phyloP scores from a whole-genome alignment of 2,888 invertebrate species.

The Orthonychiurus folsomi region DNA sequence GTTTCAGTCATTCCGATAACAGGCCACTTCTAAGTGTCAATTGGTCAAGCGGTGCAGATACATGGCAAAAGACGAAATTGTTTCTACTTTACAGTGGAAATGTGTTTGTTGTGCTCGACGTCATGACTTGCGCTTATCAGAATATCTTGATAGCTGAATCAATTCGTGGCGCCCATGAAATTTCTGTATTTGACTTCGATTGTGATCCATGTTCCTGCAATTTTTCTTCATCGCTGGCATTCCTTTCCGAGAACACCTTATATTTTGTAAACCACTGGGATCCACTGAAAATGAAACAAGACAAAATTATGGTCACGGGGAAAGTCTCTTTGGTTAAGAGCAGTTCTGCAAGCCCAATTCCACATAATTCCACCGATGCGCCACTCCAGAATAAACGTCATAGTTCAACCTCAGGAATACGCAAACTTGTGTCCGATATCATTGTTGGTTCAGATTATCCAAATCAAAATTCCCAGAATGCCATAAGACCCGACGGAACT shows the following conservation, averaged over 20 bases:
- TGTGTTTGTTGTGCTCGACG: conserved; percentile 33
- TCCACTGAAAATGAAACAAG: conserved; percentile 14
- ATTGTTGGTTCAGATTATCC: conserved; percentile 34
- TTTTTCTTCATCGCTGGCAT: conserved; percentile 25
- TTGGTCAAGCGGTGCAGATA: conserved; percentile 31
- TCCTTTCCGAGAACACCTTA: conserved; percentile 20
- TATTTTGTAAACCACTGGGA: conserved; percentile 6
- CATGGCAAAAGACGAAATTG: conserved; percentile 30
- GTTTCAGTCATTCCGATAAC: conserved; percentile 31
- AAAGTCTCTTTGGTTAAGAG: conserved; percentile 20
- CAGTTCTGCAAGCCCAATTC: conserved; percentile 3
- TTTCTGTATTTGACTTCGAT: conserved; percentile 25
- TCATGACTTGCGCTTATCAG: conserved; percentile 28
- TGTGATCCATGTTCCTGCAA: conserved; percentile 26
- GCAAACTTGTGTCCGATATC: conserved; percentile 38
- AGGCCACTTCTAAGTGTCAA: conserved; percentile 30
- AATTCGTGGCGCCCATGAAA: neutral
- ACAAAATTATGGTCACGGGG: conserved; percentile 13
- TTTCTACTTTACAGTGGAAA: conserved; percentile 34
- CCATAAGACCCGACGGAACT: conserved; percentile 21
- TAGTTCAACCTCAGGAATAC: conserved; percentile 27
- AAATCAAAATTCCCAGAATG: conserved; percentile 5
- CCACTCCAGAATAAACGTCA: conserved; percentile 15
- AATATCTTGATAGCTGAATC: conserved; percentile 26
- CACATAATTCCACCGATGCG: neutral